Base-by-base conservation (phyloP, 2,888 invertebrate species). In the Amphimallon solstitiale region DNA sequence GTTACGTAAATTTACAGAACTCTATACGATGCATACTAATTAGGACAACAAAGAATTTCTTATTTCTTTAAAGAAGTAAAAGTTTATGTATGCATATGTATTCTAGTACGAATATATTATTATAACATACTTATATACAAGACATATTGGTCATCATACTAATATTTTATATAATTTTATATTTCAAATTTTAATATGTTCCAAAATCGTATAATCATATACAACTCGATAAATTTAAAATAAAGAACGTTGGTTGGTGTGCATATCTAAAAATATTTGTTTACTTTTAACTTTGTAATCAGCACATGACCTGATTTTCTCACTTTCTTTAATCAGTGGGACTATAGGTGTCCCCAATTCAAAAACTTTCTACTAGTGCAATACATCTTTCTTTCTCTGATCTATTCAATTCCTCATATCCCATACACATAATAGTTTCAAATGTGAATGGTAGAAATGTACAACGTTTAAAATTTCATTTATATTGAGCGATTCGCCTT, bases 261-360 rank as follows among this genome's bases (percentile, higher is more conserved):
- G 40, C 29, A 40, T 54, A 54, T 54, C 54, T 54, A 54, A 54
- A 54, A 54, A 54, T 54, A 54, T 54, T 54, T 54, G 54, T 54
- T 54, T 54, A 54, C 54, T 54, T 54, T 54, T 54, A 54, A 40
- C 54, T 14, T 4, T 19, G 54, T 54, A 54, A 54, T 54, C 54
- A 54, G 54, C 54, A 54, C 54, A 54, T 54, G 54, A 40, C 54
- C 54, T 21, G 38, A 54, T 54, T 54, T 54, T 40, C 54, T 54
- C 54, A 54, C 54, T 54, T 54, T 54, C 54, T 54, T 54, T 40
- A 54, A 54, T 38, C 38, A 38, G 38, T 54, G 54, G 54, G 54
- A 54, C 40, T 51, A 40, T 21, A 54, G 6, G 40, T 38, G 54
- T 40, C 54, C 54, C 40, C 38, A 40, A 38, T 54, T 54, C 40